Conservation (phyloP, 2,797 vertebrate genomes). For the Diplodus puntazzo region DNA sequence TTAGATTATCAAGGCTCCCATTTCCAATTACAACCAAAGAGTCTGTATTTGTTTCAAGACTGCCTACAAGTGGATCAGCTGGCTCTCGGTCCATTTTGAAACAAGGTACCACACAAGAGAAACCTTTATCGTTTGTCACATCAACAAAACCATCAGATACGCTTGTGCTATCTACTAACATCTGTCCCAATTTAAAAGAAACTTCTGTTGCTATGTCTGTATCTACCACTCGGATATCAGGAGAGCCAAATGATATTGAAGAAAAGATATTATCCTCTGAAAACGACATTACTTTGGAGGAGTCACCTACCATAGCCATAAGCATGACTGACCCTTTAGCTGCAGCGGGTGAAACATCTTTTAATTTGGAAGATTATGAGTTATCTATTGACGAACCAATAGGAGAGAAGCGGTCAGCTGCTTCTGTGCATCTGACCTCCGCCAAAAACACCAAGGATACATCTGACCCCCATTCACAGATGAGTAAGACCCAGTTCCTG, state of each 20-base stretch:
- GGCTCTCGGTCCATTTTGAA: background rate
- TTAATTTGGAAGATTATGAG: background rate
- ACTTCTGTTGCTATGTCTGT: background rate
- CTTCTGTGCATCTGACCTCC: slow-evolving; percentile 9
- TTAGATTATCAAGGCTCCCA: slow-evolving; percentile 60
- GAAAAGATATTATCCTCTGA: slow-evolving; percentile 12
- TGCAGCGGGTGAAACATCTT: background rate
- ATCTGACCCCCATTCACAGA: slow-evolving; percentile 52
- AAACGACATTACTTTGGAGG: background rate
- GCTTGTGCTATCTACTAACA: background rate
- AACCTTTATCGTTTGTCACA: background rate
- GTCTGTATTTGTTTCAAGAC: slow-evolving; percentile 34
- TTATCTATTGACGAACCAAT: background rate
- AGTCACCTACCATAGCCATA: background rate
- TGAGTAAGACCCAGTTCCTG: slow-evolving; percentile 71
- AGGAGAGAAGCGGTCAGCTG: slow-evolving; percentile 14
- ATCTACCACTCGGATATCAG: background rate
- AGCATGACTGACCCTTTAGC: background rate
- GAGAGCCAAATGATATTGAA: slow-evolving; percentile 9
- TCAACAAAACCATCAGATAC: background rate
- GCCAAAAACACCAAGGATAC: slow-evolving; percentile 31
- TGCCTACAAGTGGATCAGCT: slow-evolving; percentile 6
- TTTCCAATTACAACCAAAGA: slow-evolving; percentile 44
- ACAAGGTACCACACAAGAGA: background rate
- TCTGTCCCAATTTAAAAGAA: slow-evolving; percentile 13